Evolutionary conservation across 2,888 invertebrate species (phyloP), one percentile per base, ranked within the genome.

Genomic region (Chymomyza amoena): DNA sequence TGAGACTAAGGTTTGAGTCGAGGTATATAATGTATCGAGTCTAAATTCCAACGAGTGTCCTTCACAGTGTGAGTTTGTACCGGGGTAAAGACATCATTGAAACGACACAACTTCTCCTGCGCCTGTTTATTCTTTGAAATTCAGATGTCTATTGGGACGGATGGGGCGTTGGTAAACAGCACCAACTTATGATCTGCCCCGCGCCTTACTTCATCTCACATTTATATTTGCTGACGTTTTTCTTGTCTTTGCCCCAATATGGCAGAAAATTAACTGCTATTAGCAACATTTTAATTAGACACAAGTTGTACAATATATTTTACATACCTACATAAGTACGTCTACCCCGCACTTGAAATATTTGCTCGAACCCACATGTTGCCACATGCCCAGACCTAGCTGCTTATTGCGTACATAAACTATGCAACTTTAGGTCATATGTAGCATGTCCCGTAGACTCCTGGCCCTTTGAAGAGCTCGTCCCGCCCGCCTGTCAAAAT

Each of bases 201-300:
- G 4, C 25, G 25, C 7, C 9, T 32, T 9, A 9, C 32, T 32
- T 32, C 9, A 7, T 32, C 9, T 0, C 9, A 32, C 6, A 4
- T 3, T 4, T 20, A 20, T 4, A 6, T 32, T 45, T 45, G 2
- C 39, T 45, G 4, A 13, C 13, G 1, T 45, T 45, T 13, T 45
- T 45, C 39, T 45, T 45, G 4, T 45, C 13, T 45, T 45, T 80
- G 82, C 76, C 51, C 62, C 75, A 80, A 69, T 79, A 78, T 76
- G 80, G 82, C 80, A 74, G 65, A 72, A 76, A 82, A 77, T 81
- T 83, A 85, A 83, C 78, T 83, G 79, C 81, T 81, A 83, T 83
- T 83, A 85, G 85, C 83, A 81, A 74, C 73, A 74, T 83, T 83
- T 85, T 83, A 83, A 85, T 83, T 85, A 83, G 80, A 80, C 70